Percentiles rank a stretch among this genome's conserved stretches.
phyloP scores from a whole-genome alignment of 2,113 vertebrate species.

The Zapornia atra region DNA sequence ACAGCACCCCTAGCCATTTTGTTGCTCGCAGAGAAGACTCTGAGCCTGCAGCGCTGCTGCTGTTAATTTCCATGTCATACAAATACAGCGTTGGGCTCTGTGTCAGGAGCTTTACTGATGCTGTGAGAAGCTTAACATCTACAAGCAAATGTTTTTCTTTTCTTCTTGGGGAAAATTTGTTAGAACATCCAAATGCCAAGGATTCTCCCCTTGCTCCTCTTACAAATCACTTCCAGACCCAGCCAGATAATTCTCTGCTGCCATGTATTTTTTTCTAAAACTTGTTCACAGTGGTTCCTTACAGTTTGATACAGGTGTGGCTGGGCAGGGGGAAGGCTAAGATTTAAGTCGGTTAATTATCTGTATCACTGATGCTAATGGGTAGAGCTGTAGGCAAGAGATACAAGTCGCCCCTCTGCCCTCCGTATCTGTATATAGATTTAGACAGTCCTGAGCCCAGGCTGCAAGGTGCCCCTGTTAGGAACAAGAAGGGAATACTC shows the following conservation, averaged over 20 bases:
- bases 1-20: slow-evolving; percentile 58
- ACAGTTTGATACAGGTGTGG: neutral
- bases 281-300: neutral
- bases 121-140: slow-evolving; percentile 46
- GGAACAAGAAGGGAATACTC: neutral
- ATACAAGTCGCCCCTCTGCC: accelerated
- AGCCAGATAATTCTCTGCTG: neutral
- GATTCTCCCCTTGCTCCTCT: neutral
- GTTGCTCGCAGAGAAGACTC: slow-evolving; percentile 29
- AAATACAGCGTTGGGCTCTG: slow-evolving; percentile 34
- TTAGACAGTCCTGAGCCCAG: neutral
- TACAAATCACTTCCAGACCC: neutral
- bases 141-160: slow-evolving; percentile 20
- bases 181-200: neutral
- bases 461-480: neutral
- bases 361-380: neutral
- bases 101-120: slow-evolving; percentile 52
- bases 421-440: neutral
- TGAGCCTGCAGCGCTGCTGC: slow-evolving; percentile 47
- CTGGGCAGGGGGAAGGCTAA: neutral
- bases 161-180: slow-evolving; percentile 17
- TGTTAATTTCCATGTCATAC: slow-evolving; percentile 64
- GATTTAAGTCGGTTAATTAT: neutral
- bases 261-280: neutral
- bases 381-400: neutral